phyloP scores from a whole-genome alignment of 2,797 vertebrate genomes.

The Pempheris klunzingeri region DNA sequence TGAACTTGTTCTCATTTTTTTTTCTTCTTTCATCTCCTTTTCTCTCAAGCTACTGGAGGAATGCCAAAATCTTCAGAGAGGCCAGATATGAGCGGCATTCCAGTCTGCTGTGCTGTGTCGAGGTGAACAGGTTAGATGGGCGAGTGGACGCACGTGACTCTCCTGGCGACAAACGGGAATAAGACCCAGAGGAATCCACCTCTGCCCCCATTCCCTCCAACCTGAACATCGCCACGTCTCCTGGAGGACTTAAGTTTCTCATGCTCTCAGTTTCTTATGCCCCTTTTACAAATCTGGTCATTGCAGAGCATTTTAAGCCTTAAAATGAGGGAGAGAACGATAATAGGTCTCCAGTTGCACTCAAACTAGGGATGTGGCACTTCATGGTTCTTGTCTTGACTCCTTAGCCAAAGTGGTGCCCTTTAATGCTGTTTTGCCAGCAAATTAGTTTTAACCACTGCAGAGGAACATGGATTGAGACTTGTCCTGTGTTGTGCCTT shows the following conservation, averaged over 20 bases:
- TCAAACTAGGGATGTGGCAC: background rate
- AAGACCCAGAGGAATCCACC: constrained; percentile 39
- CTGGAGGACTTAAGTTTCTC: constrained; percentile 34
- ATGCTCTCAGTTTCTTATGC: constrained; percentile 3
- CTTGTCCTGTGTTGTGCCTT: background rate
- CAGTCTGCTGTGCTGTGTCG: constrained; percentile 31
- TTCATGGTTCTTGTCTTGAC: too few relatives aligned
- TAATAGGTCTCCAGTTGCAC: background rate
- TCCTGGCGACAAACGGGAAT: constrained; percentile 58
- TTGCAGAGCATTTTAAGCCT: background rate
- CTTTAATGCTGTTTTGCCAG: background rate
- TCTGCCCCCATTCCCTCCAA: constrained; percentile 20
- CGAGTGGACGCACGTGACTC: constrained; percentile 42
- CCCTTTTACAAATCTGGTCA: background rate
- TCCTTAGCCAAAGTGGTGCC: too few relatives aligned
- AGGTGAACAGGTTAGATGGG: constrained; percentile 44
- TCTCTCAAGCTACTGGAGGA: constrained; percentile 44
- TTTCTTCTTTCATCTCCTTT: constrained; percentile 49
- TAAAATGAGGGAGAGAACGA: background rate
- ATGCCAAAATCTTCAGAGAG: constrained; percentile 39
- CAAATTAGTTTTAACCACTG: background rate
- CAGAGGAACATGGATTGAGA: background rate
- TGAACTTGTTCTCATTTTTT: constrained; percentile 35
- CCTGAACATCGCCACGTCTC: constrained; percentile 1
- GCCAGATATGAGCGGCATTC: constrained; percentile 49